phyloP scores from a whole-genome alignment of 2,888 invertebrate species.

The Gerosis bhagava region DNA sequence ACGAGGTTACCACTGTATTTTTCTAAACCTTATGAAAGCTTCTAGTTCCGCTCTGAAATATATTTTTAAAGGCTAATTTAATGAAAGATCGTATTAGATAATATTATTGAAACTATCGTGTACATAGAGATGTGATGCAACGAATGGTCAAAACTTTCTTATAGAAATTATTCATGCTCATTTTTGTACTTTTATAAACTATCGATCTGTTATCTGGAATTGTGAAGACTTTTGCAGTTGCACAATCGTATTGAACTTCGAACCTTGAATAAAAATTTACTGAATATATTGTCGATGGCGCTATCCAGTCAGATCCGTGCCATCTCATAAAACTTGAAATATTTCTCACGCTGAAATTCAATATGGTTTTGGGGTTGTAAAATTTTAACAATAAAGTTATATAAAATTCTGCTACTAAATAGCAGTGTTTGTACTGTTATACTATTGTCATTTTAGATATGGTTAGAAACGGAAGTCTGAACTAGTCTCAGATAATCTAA shows the following conservation, averaged over 20 bases:
- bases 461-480: too few species aligned
- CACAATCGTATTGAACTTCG: conserved; percentile 21
- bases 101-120: conserved; percentile 44
- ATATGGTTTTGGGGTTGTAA: conserved; percentile 14
- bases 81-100: conserved; percentile 39
- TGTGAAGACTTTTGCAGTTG: conserved; percentile 12
- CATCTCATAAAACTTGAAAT: conserved; percentile 18
- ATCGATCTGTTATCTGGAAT: conserved; percentile 37
- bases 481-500: too few species aligned
- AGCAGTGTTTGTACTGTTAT: too few species aligned
- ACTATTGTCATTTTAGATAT: too few species aligned
- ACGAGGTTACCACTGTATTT: conserved; percentile 77
- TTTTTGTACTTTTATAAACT: conserved; percentile 77
- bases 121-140: conserved; percentile 58
- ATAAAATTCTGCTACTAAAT: too few species aligned
- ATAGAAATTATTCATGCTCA: conserved; percentile 58
- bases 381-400: conserved; percentile 37
- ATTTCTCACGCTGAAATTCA: conserved; percentile 19
- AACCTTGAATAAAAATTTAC: conserved; percentile 21
- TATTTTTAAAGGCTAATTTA: conserved; percentile 43
- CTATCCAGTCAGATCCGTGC: conserved; percentile 10
- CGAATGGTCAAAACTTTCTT: conserved; percentile 47
- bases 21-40: conserved; percentile 65
- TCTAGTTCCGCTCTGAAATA: conserved; percentile 54
- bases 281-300: conserved; percentile 13